Conservation (phyloP, 2,797 vertebrate genomes). For the Strix occidentalis region DNA sequence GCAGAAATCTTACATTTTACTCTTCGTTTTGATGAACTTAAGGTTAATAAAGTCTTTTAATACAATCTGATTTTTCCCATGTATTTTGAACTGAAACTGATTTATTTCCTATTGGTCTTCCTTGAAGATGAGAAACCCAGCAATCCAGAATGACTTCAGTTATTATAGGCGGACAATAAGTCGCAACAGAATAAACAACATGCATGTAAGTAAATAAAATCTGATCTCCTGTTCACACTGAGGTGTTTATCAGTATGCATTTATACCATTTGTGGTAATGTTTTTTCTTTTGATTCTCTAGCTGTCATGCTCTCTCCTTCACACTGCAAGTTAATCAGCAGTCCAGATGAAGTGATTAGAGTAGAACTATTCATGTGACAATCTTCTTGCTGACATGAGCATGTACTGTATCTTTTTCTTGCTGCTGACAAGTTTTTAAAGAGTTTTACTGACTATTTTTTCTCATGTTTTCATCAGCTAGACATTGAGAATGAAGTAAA, state of each 20-base stretch:
- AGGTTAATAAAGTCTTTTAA: constrained; percentile 78
- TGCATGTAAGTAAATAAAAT: constrained; percentile 86
- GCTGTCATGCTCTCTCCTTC: background rate
- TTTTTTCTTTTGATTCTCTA: background rate
- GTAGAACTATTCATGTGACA: background rate
- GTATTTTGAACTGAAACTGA: background rate
- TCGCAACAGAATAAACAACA: constrained; percentile 96
- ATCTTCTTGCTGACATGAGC: background rate
- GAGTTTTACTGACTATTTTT: constrained; percentile 9
- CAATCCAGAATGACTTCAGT: constrained; percentile 98
- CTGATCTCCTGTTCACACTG: background rate
- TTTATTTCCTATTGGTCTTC: background rate
- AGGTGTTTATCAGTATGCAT: background rate
- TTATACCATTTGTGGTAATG: background rate
- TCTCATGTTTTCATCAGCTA: constrained; percentile 79
- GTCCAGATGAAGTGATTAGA: background rate
- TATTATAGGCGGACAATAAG: constrained; percentile 97
- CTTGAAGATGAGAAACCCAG: constrained; percentile 94
- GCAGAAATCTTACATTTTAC: constrained; percentile 99
- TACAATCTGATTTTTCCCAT: background rate
- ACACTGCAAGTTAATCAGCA: background rate
- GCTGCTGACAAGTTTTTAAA: background rate
- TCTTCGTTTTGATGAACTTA: constrained; percentile 96
- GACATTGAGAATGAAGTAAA: constrained; percentile 98
- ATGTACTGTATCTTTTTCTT: background rate